Evolutionary conservation across 2,113 vertebrate genomes (phyloP).

Genomic region (Henicopernis longicauda): DNA sequence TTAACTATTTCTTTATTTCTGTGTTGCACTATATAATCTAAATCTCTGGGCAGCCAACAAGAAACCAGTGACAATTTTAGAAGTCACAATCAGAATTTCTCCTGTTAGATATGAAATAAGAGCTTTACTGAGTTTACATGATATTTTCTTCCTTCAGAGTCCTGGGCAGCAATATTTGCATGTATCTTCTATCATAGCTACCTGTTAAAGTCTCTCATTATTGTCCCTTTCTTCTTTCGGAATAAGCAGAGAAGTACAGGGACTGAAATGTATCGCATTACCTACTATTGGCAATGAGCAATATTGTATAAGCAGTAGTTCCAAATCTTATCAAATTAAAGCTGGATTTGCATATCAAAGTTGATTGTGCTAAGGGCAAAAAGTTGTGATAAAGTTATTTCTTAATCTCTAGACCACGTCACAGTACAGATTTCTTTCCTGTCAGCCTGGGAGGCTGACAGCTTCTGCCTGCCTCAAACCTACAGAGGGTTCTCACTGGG

Average conservation of each 20-base stretch:
- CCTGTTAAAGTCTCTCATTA: not conserved
- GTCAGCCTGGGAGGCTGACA: not conserved
- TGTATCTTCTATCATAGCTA: not conserved
- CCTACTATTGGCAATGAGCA: not conserved
- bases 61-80: not conserved
- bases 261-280: not conserved
- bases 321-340: not conserved
- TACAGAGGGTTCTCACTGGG: not conserved
- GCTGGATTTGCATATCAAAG: not conserved
- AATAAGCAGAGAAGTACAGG: not conserved
- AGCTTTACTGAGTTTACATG: not conserved
- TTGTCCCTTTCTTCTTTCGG: not conserved
- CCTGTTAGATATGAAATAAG: not conserved
- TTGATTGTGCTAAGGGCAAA: not conserved
- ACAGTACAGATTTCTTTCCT: not conserved
- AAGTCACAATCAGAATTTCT: not conserved
- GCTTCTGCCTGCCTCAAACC: not conserved
- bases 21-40: not conserved
- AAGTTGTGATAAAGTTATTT: not conserved
- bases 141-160: not conserved
- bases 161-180: not conserved
- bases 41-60: not conserved
- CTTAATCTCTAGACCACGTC: not conserved
- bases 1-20: not conserved
- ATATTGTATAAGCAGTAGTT: not conserved